Evolutionary conservation across 2,888 invertebrate genomes (phyloP).

Genomic region (Rhamphomyia laevipes): DNA sequence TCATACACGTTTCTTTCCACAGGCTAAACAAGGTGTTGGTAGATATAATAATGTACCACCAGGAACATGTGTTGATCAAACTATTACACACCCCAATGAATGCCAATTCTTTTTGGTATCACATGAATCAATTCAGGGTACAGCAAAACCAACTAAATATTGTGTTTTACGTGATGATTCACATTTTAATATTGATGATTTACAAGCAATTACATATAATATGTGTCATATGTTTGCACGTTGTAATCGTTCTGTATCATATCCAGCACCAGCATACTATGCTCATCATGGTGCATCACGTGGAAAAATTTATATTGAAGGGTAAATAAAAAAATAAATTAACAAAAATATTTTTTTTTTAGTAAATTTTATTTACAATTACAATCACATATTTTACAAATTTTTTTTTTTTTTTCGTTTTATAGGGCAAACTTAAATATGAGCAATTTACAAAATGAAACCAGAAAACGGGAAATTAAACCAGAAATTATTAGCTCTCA

Average conservation of each 20-base stretch:
- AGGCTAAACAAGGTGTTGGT: constrained; percentile 30
- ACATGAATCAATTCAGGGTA: constrained; percentile 64
- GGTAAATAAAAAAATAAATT: constrained; percentile 20
- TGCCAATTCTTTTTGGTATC: constrained; percentile 78
- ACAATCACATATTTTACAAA: constrained; percentile 2
- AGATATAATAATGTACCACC: constrained; percentile 66
- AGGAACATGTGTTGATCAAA: constrained; percentile 76
- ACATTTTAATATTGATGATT: constrained; percentile 54
- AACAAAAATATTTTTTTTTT: neutral
- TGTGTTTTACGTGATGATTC: constrained; percentile 73
- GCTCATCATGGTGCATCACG: constrained; percentile 76
- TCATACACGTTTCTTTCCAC: constrained; percentile 63
- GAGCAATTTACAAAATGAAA: constrained; percentile 39
- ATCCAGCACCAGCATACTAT: constrained; percentile 80
- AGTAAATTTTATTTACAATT: neutral
- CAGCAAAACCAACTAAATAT: constrained; percentile 77
- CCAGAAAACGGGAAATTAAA: constrained; percentile 41
- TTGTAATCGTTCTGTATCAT: constrained; percentile 72
- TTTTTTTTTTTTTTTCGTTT: too few relatives aligned
- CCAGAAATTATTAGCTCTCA: constrained; percentile 42
- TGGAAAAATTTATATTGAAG: constrained; percentile 38
- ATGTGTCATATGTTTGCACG: constrained; percentile 78
- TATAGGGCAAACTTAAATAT: constrained; percentile 19
- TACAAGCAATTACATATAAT: constrained; percentile 69
- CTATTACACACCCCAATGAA: constrained; percentile 75